A percentile compares a stretch with the other conserved stretches of the same genome.
Conservation (phyloP, 2,888 invertebrate genomes). For the Epinotia ramella region DNA sequence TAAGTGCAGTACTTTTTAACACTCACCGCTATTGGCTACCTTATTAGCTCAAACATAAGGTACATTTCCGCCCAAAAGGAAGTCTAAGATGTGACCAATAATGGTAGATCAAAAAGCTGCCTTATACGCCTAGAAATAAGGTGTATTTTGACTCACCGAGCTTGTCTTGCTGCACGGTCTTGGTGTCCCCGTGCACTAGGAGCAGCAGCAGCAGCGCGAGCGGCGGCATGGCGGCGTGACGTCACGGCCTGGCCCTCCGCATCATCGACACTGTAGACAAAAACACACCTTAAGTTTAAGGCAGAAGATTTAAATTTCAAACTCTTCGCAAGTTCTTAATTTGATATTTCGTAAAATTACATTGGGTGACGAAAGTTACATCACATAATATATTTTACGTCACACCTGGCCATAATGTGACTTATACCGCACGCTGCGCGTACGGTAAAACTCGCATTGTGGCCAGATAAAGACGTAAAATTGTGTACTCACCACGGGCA, state of each 20-base stretch:
- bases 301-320: neutral
- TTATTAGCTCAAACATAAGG: neutral
- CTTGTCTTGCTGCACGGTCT: slow-evolving; percentile 78
- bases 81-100: too few species aligned
- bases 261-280: slow-evolving; percentile 55
- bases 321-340: neutral
- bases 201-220: slow-evolving; percentile 74
- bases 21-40: neutral
- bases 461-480: too few species aligned
- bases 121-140: too few species aligned
- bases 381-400: too few species aligned
- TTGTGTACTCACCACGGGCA: too few species aligned
- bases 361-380: too few species aligned
- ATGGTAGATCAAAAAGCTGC: neutral
- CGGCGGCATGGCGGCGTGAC: slow-evolving; percentile 66
- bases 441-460: too few species aligned
- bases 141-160: slow-evolving; percentile 65
- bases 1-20: slow-evolving; percentile 61
- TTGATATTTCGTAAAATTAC: too few species aligned
- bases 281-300: neutral
- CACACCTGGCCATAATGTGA: too few species aligned
- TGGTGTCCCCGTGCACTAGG: slow-evolving; percentile 79
- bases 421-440: too few species aligned
- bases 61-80: neutral
- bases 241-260: slow-evolving; percentile 47